Evolutionary conservation across 2,797 vertebrate genomes (phyloP).

Genomic region (Syndactyla subalaris): DNA sequence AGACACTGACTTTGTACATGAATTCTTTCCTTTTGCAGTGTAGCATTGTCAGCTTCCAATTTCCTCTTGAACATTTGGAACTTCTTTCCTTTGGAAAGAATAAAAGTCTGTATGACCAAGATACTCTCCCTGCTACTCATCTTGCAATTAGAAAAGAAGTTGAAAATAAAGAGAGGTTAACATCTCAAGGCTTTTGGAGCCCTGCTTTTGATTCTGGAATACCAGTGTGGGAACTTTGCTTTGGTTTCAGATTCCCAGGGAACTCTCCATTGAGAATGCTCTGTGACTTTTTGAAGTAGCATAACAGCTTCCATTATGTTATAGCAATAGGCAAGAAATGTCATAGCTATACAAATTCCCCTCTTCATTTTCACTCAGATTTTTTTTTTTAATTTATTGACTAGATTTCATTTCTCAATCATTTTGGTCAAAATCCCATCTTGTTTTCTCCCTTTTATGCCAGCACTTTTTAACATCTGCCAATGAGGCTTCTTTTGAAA

Average conservation of each 20-base stretch:
- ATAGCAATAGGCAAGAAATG: background rate
- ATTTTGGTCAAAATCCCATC: background rate
- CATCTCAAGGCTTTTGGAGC: background rate
- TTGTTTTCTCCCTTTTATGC: background rate
- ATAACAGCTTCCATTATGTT: background rate
- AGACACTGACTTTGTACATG: background rate
- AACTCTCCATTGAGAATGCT: background rate
- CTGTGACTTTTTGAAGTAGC: background rate
- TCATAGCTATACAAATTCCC: background rate
- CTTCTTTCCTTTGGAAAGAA: background rate
- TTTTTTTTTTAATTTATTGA: background rate
- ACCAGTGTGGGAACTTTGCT: background rate
- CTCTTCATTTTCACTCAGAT: background rate
- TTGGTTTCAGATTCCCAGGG: background rate
- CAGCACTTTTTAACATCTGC: background rate
- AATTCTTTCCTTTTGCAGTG: conserved; percentile 1
- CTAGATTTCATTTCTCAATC: background rate
- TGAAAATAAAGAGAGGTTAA: conserved; percentile 8
- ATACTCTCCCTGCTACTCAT: background rate
- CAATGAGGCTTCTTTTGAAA: background rate
- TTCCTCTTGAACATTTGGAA: background rate
- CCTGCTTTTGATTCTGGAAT: background rate
- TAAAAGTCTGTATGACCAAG: background rate
- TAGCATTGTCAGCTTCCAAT: background rate
- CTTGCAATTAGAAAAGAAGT: conserved; percentile 29